Evolutionary conservation across 64 coral and sea anemone genomes (phyloP).

Genomic region (Dendrophyllia cribrosa): DNA sequence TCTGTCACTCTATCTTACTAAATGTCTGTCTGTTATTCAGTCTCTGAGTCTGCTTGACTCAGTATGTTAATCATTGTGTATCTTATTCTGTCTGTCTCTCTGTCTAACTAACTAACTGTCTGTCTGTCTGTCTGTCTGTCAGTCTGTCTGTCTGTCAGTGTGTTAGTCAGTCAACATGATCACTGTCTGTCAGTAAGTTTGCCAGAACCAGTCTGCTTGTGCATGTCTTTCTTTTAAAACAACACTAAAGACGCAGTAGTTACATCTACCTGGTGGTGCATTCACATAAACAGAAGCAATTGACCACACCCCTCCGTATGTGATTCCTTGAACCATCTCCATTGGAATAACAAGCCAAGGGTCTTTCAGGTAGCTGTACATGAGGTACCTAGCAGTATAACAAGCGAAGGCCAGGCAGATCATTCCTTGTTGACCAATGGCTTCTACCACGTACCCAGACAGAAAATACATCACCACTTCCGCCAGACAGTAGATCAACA

Average conservation of each 20-base stretch:
- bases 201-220: too few relatives aligned
- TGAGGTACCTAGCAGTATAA: slow-evolving; percentile 89
- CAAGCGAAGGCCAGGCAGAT: slow-evolving; percentile 86
- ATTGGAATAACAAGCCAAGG: slow-evolving; percentile 89
- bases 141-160: too few relatives aligned
- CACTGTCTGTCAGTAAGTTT: too few relatives aligned
- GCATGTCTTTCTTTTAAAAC: too few relatives aligned
- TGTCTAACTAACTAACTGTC: too few relatives aligned
- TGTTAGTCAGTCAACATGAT: too few relatives aligned
- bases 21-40: background rate
- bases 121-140: too few relatives aligned
- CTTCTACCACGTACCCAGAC: slow-evolving; percentile 62
- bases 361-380: slow-evolving; percentile 76
- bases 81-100: background rate
- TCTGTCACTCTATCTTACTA: background rate
- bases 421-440: slow-evolving; percentile 80
- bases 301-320: slow-evolving; percentile 89
- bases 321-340: slow-evolving; percentile 88
- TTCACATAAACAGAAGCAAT: slow-evolving; percentile 84
- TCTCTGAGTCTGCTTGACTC: background rate
- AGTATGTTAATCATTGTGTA: background rate
- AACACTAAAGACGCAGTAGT: too few relatives aligned
- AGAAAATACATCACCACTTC: slow-evolving; percentile 84
- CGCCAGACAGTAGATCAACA: slow-evolving; percentile 74
- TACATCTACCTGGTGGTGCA: slow-evolving; percentile 57